A percentile compares a stretch with the other conserved stretches of the same genome.
phyloP scores from a whole-genome alignment of 2,888 invertebrate genomes.

The Lycophotia porphyrea region DNA sequence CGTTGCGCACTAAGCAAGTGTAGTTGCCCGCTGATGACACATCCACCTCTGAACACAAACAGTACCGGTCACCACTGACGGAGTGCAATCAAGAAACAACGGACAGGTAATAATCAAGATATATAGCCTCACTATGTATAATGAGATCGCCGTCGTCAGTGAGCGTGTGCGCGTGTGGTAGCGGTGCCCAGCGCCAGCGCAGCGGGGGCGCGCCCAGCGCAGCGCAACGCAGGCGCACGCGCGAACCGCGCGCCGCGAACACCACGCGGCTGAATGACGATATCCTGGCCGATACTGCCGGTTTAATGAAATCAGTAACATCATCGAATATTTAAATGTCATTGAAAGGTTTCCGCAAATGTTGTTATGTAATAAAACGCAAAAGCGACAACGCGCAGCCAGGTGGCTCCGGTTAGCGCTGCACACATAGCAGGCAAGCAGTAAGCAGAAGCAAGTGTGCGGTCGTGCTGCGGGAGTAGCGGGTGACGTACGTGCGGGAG shows the following conservation, averaged over 20 bases:
- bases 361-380: neutral
- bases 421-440: neutral
- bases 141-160: constrained; percentile 91
- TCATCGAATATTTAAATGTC: neutral
- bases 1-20: constrained; percentile 94
- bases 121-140: constrained; percentile 90
- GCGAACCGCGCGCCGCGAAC: constrained; percentile 91
- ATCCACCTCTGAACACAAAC: constrained; percentile 89
- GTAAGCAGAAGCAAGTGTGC: neutral
- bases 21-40: constrained; percentile 93
- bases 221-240: constrained; percentile 92
- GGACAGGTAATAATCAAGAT: neutral
- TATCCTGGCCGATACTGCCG: constrained; percentile 93
- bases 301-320: constrained; percentile 30
- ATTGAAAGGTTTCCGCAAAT: constrained; percentile 13
- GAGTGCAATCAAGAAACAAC: neutral
- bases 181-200: constrained; percentile 91
- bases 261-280: constrained; percentile 93
- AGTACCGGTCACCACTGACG: constrained; percentile 3
- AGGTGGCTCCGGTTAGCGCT: neutral
- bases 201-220: constrained; percentile 92
- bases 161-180: constrained; percentile 90
- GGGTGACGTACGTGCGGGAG: constrained; percentile 80
- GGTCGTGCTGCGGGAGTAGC: neutral
- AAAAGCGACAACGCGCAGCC: neutral